These are phyloP conservation scores for Drosophila quadrilineata DNA, from an alignment of 1,140 invertebrate species.

Conservation along the genomic window DNA sequence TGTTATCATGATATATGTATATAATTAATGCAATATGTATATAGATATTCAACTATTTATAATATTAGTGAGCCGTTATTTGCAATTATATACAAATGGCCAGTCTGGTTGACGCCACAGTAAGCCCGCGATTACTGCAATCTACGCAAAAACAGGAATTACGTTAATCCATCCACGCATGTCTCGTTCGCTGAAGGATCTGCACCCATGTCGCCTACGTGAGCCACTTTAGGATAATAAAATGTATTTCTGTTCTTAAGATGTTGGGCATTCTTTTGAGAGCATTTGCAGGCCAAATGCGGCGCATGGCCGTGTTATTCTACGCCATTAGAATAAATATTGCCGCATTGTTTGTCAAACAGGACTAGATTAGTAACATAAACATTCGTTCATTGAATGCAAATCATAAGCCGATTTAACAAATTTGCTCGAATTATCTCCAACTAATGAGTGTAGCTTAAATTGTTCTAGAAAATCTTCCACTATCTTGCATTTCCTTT, in stretches of 20 bases:
- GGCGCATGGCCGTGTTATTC: slow-evolving; percentile 60
- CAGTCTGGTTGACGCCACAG: slow-evolving; percentile 65
- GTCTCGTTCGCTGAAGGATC: slow-evolving; percentile 14
- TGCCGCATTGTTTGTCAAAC: slow-evolving; percentile 80
- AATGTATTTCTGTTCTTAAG: too few relatives aligned
- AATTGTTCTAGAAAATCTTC: slow-evolving; percentile 5
- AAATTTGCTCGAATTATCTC: slow-evolving; percentile 74
- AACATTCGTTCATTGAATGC: slow-evolving; percentile 66
- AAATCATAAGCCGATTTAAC: slow-evolving; percentile 80
- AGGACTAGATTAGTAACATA: slow-evolving; percentile 80
- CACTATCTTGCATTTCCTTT: not conserved
- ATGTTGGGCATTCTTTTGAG: slow-evolving; percentile 16
- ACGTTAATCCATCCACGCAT: slow-evolving; percentile 39
- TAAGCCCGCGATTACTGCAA: slow-evolving; percentile 57
- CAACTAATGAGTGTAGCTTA: slow-evolving; percentile 65
- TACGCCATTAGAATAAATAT: slow-evolving; percentile 80
- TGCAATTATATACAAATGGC: slow-evolving; percentile 15
- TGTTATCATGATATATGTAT: too few relatives aligned
- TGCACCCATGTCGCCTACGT: too few relatives aligned
- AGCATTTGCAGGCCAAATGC: slow-evolving; percentile 37
- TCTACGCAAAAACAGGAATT: slow-evolving; percentile 61
- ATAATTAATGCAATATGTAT: not conserved
- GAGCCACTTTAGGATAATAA: slow-evolving; percentile 45
- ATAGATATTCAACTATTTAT: not conserved
- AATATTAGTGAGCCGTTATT: not conserved